Base-by-base conservation (phyloP, 2,797 vertebrate species). In the Pipistrellus kuhlii region DNA sequence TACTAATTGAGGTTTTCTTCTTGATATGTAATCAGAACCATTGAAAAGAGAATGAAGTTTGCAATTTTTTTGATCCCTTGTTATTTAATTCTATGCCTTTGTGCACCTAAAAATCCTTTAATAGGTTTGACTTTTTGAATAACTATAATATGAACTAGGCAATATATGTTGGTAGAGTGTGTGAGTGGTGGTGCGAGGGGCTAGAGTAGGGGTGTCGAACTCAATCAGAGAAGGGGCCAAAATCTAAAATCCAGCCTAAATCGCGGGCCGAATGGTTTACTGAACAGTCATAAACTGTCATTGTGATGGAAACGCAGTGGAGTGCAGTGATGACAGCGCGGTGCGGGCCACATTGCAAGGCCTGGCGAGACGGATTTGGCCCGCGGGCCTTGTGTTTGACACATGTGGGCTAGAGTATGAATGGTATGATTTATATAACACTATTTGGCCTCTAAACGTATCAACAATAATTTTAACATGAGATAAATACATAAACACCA, bases 1-100 rank as follows among this genome's bases (percentile, higher is more conserved):
- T 41, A 78, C 44, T 71, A 71, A 94, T 6, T 85, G 66, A 89
- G 59, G 25, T 84, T 94, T 95, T 81, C 86, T 92, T 88, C 57
- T 44, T 55, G 68, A 88, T 93, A 88, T 93, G 21, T 48, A 84
- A 75, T 95, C 72, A 72, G 77, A 85, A 48, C n/a, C 59, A 94
- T 12, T 82, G 81, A 87, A 85, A 84, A 68, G 51, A 76, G 48
- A 90, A 72, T 18, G 30, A 68, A 69, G 14, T 4, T 85, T 12
- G 59, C 4, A 13, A 17, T 57, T 91, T 93, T 86, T 94, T 80
- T 93, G 3, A 81, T 78, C 76, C 21, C 14, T 91, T 84, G 8
- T 14, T 85, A 68, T 57, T 94, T 76, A 75, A 85, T 85, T 85
- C 11, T 5, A 25, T 71, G 59, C 12, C n/a, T 69, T 69, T 46